Conservation (phyloP, 1,140 invertebrate genomes). For the Tetranychus cinnabarinus region DNA sequence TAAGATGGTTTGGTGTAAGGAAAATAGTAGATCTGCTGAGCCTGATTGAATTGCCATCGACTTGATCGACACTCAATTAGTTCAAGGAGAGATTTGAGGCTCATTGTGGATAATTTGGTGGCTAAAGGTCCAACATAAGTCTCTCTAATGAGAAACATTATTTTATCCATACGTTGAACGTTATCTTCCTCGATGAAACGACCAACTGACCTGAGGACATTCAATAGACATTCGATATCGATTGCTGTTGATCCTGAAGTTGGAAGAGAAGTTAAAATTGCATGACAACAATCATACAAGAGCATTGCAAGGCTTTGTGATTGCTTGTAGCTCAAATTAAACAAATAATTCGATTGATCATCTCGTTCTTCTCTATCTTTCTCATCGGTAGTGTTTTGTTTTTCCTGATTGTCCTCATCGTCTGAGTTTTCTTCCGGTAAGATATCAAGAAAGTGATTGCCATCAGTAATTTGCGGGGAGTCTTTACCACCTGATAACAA, state of each 20-base stretch:
- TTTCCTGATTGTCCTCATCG: too few species aligned
- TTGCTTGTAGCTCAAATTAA: not conserved
- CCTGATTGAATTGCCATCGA: conserved; percentile 61
- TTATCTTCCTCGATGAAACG: conserved; percentile 56
- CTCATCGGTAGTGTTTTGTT: too few species aligned
- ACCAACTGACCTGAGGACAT: conserved; percentile 58
- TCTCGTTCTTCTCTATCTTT: not conserved
- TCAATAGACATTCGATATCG: conserved; percentile 61
- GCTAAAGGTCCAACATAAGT: conserved; percentile 42
- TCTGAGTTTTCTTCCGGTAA: too few species aligned
- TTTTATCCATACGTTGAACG: conserved; percentile 43
- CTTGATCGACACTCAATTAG: conserved; percentile 65
- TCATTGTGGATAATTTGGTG: conserved; percentile 13
- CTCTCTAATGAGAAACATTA: conserved; percentile 52
- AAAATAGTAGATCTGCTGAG: conserved; percentile 69
- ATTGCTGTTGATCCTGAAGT: conserved; percentile 13
- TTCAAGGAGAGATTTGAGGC: conserved; percentile 51
- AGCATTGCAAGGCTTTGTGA: not conserved
- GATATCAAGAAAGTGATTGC: too few species aligned
- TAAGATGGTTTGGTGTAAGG: conserved; percentile 21
- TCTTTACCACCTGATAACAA: not conserved
- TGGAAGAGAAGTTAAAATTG: not conserved
- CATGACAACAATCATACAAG: not conserved
- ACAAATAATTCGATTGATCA: not conserved
- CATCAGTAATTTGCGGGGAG: too few species aligned